Percentiles rank a stretch among this genome's conserved stretches.
Evolutionary conservation across 2,797 vertebrate genomes (phyloP).

Genomic region (Thunnus albacares): DNA sequence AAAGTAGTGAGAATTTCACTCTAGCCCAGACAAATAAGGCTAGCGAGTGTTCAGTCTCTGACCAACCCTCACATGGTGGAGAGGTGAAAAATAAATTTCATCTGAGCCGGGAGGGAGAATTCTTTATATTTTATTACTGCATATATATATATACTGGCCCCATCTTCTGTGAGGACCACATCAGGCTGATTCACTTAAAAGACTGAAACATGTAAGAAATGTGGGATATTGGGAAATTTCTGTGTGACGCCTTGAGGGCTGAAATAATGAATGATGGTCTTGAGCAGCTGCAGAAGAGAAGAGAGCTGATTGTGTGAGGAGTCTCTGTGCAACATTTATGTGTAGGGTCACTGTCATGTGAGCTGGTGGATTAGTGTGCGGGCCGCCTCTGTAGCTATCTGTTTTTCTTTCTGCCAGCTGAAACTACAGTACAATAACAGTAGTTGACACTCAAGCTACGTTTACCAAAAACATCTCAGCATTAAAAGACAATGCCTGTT

Average conservation of each 20-base stretch:
- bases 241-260: conserved; percentile 12
- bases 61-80: conserved; percentile 35
- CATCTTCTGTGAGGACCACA: conserved; percentile 29
- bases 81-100: conserved; percentile 36
- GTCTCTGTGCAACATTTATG: conserved; percentile 34
- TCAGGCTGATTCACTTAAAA: conserved; percentile 22
- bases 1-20: background rate
- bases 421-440: conserved; percentile 41
- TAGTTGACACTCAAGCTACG: conserved; percentile 8
- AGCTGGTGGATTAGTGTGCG: conserved; percentile 30
- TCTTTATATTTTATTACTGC: conserved; percentile 20
- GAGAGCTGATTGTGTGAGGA: conserved; percentile 16
- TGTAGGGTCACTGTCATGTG: conserved; percentile 8
- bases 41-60: conserved; percentile 38
- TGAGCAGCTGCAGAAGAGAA: conserved; percentile 5
- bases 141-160: conserved; percentile 11
- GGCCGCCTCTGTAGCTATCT: conserved; percentile 67
- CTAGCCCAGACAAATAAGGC: conserved; percentile 13
- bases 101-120: conserved; percentile 30
- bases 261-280: conserved; percentile 44
- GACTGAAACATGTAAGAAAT: conserved; percentile 39
- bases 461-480: conserved; percentile 57
- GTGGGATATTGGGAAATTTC: conserved; percentile 34
- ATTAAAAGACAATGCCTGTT: conserved; percentile 27
- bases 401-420: conserved; percentile 78